These are phyloP conservation scores for Phymanthus crucifer DNA, from an alignment of 92 coral and sea anemone species.

Conservation along the genomic window DNA sequence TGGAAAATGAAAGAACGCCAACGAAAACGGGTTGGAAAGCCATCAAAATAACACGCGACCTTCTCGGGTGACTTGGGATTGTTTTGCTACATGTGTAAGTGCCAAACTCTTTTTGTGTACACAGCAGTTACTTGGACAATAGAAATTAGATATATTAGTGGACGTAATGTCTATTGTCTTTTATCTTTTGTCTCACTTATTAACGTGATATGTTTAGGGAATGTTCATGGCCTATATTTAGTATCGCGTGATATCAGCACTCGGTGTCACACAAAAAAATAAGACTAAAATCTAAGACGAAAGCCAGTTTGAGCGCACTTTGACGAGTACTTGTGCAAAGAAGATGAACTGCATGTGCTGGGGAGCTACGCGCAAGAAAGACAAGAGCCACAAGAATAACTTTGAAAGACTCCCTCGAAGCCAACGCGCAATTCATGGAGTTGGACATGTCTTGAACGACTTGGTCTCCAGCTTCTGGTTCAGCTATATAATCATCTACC, in stretches of 20 bases:
- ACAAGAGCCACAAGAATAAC: background rate
- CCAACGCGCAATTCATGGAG: slow-evolving; percentile 46
- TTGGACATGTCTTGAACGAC: slow-evolving; percentile 68
- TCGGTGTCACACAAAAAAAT: background rate
- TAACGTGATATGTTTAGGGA: no score
- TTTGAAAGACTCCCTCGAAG: slow-evolving; percentile 24
- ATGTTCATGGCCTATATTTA: background rate
- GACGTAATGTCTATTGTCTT: background rate
- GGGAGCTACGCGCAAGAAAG: background rate
- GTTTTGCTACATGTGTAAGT: background rate
- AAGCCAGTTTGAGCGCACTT: background rate
- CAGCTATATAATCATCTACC: slow-evolving; percentile 57
- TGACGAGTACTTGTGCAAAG: background rate
- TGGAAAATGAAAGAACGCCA: background rate
- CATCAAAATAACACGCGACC: background rate
- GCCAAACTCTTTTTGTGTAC: background rate
- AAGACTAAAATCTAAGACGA: background rate
- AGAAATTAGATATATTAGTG: slow-evolving; percentile 1
- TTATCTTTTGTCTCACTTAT: no score
- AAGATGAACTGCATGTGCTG: background rate
- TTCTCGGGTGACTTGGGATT: background rate
- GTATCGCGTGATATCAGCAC: background rate
- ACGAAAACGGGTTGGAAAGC: background rate
- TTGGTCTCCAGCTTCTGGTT: slow-evolving; percentile 52
- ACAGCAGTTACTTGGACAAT: background rate